Base-by-base conservation (phyloP, 1,140 invertebrate species). In the Drosophila sp. region DNA sequence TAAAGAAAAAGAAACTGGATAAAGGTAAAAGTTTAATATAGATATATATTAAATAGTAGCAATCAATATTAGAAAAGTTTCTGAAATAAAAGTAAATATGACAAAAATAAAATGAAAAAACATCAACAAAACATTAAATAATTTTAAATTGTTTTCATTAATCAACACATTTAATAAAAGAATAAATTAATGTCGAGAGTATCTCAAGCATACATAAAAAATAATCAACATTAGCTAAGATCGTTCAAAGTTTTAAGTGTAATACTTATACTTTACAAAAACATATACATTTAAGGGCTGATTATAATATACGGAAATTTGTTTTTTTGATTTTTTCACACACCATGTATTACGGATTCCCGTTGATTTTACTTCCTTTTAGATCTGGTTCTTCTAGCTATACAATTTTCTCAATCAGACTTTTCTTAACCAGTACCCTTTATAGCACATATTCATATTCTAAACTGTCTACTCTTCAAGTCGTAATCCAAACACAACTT, bases 241-340 rank as follows among this genome's bases (percentile, higher is more conserved):
- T 70, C 72, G 66, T 74, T 73, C 63, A 58, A 66, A 41, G 41
- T 73, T 45, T 67, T 58, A 72, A 72, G 45, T 56, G 45, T 51
- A 51, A 57, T 66, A 58, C 56, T 57, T 51, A 58, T 75, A 40
- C 56, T 66, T 71, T 45, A 71, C 21, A 64, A 76, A 67, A 61
- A 80, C 78, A 87, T 81, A 80, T 89, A 89, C 79, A 76, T 91
- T 91, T 91, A 91, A 91, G 90, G 90, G 76, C 90, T 91, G 87
- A 79, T 89, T 91, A 90, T 91, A 91, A 91, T 91, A 78, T 76
- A 91, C 90, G 90, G 90, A 91, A 91, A 91, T 90, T 90, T 86
- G 50, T 66, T 65, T 57, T 11, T 59, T 40, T 51, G 29, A 11
- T 18, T 43, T 21, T 21, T 40, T 34, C 29, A 40, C 50, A 53